Base-by-base conservation (phyloP, 1,140 invertebrate species). In the Rhagoletis pomonella region DNA sequence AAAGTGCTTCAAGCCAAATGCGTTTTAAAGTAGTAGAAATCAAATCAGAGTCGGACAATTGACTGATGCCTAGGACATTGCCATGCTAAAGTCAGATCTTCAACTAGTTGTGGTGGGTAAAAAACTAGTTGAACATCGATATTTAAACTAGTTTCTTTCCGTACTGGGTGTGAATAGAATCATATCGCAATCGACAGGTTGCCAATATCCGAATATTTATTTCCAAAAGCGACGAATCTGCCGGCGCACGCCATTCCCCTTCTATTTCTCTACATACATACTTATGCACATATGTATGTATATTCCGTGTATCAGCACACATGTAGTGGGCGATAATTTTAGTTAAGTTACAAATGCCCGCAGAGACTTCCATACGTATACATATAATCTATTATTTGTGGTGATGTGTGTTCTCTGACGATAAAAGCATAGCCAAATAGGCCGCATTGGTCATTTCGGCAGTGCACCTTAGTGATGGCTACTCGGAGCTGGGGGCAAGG, bases 301-400 rank as follows among this genome's bases (percentile, higher is more conserved):
- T n/a, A 10, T 42, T 29, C 44, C 6, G 14, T 42, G 44, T 42
- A 44, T 14, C 42, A 73, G 67, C 42, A 42, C 14, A 4, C 10
- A 73, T 44, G 42, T n/a, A 73, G 67, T 73, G 67, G 42, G 42
- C 67, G 42, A 69, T 67, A 86, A 86, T 65, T 50, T 59, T 88
- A 89, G 89, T 90, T 91, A 69, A 87, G 89, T 91, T 92, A 92
- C 90, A 92, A 92, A 92, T 92, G 90, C 90, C 91, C 91, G 90
- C 90, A 89, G 91, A 90, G 90, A 92, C 91, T 92, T 92, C 29
- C 29, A 29, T 29, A 29, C 29, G 29, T 29, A 29, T 29, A 29
- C 29, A 90, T 88, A 89, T 90, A 92, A 92, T 92, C 90, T 91
- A 90, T 92, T 91, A 92, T 92, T 92, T 90, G 91, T 89, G 89